A percentile compares a stretch with the other conserved stretches of the same genome.
Evolutionary conservation across 2,888 invertebrate genomes (phyloP).

Genomic region (Luperina nickerlii): DNA sequence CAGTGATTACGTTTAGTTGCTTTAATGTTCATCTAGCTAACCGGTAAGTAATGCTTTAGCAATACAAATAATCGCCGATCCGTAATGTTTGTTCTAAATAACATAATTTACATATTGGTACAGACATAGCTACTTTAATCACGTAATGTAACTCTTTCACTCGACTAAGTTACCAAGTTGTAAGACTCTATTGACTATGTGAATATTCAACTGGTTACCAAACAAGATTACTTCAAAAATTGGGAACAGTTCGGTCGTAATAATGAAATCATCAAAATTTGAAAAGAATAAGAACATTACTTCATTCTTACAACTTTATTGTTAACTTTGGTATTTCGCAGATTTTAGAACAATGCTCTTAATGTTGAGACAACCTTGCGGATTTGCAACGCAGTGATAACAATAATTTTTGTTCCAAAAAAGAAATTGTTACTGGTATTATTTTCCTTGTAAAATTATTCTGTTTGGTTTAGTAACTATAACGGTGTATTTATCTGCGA

Average conservation of each 20-base stretch:
- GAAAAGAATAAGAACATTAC: conserved; percentile 61
- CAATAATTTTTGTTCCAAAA: conserved; percentile 2
- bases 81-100: conserved; percentile 50
- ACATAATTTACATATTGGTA: conserved; percentile 47
- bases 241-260: conserved; percentile 48
- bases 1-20: conserved; percentile 12
- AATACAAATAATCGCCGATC: conserved; percentile 28
- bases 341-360: conserved; percentile 62
- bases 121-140: conserved; percentile 25
- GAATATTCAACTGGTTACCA: conserved; percentile 50
- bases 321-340: conserved; percentile 61
- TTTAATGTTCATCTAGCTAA: conserved; percentile 7
- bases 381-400: conserved; percentile 40
- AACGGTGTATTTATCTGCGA: too few relatives aligned
- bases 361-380: conserved; percentile 53
- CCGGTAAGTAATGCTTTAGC: conserved; percentile 21
- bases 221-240: conserved; percentile 50
- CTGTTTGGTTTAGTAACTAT: not conserved
- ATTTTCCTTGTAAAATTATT: conserved; percentile 6
- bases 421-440: not conserved
- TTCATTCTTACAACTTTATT: conserved; percentile 61
- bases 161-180: conserved; percentile 6
- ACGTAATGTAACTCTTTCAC: conserved; percentile 37
- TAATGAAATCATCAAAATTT: conserved; percentile 57
- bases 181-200: conserved; percentile 23